Base-by-base conservation (phyloP, 1,140 invertebrate genomes). In the Dysdera silvatica region DNA sequence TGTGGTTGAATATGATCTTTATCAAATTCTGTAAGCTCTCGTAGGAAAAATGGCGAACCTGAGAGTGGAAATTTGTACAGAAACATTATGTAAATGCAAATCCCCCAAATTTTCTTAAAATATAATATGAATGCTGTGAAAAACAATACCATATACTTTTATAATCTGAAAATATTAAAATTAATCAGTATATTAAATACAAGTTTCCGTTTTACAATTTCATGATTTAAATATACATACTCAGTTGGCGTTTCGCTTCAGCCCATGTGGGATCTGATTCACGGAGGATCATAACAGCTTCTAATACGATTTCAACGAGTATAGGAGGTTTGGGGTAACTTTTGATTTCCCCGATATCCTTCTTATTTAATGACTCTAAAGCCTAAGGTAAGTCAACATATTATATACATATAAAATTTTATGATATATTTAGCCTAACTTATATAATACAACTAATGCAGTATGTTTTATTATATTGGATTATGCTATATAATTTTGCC, bases 271-370 rank as follows among this genome's bases (percentile, higher is more conserved):
- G 86, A 62, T 91, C 88, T 59, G 79, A 80, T 61, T 83, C 80
- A 65, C 87, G 80, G 18, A 94, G 74, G 69, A 91, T 89, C 80
- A 91, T 87, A 0, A 93, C 87, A 20, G 89, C 88, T 75, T 92
- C 88, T 83, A 92, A 82, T 0, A 91, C 89, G 78, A 90, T 88
- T 77, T 91, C 87, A 1, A 93, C 88, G 72, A 89, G 85, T 29
- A 82, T 76, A 14, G 89, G 89, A 2, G 89, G 90, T 68, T 84
- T 83, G 0, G 83, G 83, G 75, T 92, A 93, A 0, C 87, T 90
- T 74, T 89, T 89, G 55, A 94, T 87, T 79, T 92, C 89, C 41
- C 85, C 84, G 41, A 92, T 84, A 74, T 92, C 89, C 59, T 88
- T 90, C 75, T 92, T 93, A 72, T 88, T 91, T 23, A 92, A 75